Conservation (phyloP, 2,888 invertebrate species). For the Eupithecia vulgata region DNA sequence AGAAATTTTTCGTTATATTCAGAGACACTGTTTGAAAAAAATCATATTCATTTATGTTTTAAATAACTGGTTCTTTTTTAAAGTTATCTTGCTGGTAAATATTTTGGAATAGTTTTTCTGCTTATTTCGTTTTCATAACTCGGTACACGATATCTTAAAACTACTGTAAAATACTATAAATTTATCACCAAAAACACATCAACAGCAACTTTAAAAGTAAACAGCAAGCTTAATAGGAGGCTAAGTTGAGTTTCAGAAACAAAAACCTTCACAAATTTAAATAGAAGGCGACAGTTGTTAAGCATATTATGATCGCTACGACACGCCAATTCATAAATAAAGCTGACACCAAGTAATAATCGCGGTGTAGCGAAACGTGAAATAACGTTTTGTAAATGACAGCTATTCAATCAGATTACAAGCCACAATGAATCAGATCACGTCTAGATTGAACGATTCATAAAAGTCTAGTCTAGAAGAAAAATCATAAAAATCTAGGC, state of each 20-base stretch:
- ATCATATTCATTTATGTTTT: background rate
- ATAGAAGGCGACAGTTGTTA: background rate
- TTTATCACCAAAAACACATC: background rate
- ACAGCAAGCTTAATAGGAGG: background rate
- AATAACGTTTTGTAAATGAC: constrained; percentile 42
- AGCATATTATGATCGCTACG: constrained; percentile 17
- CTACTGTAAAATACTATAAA: background rate
- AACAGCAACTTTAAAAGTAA: background rate
- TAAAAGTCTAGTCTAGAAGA: constrained; percentile 1
- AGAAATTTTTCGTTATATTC: background rate
- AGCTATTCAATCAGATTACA: constrained; percentile 5
- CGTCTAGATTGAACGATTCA: constrained; percentile 5
- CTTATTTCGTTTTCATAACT: background rate
- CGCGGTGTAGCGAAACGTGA: constrained; percentile 40
- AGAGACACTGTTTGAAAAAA: background rate
- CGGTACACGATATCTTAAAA: background rate
- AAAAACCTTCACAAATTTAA: background rate
- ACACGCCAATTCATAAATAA: constrained; percentile 46
- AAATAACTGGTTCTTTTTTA: background rate
- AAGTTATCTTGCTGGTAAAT: no score
- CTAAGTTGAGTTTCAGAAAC: background rate
- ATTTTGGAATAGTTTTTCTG: no score
- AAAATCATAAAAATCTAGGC: background rate
- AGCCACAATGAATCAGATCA: constrained; percentile 15
- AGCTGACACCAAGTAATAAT: constrained; percentile 48